phyloP scores from a whole-genome alignment of 2,113 vertebrate genomes.

The Centropus bengalensis region DNA sequence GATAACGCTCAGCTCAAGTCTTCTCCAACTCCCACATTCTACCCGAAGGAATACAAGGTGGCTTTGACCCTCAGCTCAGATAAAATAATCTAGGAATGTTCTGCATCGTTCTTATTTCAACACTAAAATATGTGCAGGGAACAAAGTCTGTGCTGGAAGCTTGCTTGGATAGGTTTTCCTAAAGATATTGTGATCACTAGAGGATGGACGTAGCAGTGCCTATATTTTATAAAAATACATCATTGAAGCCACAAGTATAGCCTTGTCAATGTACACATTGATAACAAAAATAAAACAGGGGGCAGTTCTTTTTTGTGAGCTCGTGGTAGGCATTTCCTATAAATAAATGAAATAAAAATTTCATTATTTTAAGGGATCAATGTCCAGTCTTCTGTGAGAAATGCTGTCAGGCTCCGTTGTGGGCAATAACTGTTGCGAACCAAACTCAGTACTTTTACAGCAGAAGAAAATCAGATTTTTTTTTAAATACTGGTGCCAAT shows the following conservation, averaged over 20 bases:
- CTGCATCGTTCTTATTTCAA: conserved; percentile 69
- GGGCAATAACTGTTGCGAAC: background rate
- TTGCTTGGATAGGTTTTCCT: conserved; percentile 72
- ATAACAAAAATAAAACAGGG: background rate
- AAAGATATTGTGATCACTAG: conserved; percentile 59
- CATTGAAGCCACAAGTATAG: conserved; percentile 3
- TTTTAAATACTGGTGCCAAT: fast-evolving
- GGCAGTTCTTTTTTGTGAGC: background rate
- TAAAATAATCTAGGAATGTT: conserved; percentile 59
- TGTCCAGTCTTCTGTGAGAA: background rate
- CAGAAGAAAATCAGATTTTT: background rate
- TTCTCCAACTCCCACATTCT: conserved; percentile 74
- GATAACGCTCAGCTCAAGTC: conserved; percentile 74
- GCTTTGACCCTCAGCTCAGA: conserved; percentile 78
- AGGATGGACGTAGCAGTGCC: background rate
- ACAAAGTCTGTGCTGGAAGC: conserved; percentile 55
- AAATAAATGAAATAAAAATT: background rate
- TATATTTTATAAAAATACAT: background rate
- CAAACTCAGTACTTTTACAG: background rate
- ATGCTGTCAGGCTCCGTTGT: background rate
- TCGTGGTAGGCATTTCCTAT: background rate
- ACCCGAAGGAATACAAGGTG: conserved; percentile 84
- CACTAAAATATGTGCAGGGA: conserved; percentile 70
- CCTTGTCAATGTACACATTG: background rate
- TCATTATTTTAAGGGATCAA: background rate